Conservation (phyloP, 2,888 invertebrate species). For the Diarsia mendica region DNA sequence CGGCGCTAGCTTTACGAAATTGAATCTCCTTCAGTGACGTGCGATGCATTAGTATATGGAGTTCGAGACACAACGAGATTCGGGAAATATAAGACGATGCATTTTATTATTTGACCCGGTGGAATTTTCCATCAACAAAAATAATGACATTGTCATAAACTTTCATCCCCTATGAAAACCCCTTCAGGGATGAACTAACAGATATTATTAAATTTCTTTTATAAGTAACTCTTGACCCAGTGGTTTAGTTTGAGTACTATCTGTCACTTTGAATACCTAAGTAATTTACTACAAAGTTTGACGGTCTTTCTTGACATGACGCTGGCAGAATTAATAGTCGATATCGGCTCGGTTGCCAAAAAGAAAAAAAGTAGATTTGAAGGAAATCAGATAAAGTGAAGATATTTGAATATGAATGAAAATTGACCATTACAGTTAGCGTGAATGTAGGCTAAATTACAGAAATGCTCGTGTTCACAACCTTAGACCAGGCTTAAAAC, state of each 20-base stretch:
- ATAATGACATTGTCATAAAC: too few species aligned
- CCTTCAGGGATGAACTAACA: not conserved
- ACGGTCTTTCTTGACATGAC: too few species aligned
- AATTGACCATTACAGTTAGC: not conserved
- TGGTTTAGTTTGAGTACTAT: not conserved
- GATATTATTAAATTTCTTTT: not conserved
- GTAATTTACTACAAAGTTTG: too few species aligned
- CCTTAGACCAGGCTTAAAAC: constrained; percentile 3
- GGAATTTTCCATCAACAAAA: too few species aligned
- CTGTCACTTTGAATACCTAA: not conserved
- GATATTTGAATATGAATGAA: not conserved
- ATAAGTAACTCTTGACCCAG: not conserved
- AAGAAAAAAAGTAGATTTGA: not conserved
- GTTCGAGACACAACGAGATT: constrained; percentile 68
- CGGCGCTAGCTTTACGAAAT: constrained; percentile 77
- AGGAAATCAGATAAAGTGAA: not conserved
- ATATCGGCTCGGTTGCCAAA: too few species aligned
- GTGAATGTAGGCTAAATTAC: not conserved
- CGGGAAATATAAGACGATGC: not conserved
- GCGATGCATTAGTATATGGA: constrained; percentile 74
- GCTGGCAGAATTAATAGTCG: too few species aligned
- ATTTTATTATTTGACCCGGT: not conserved
- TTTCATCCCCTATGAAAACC: too few species aligned
- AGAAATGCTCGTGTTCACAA: not conserved
- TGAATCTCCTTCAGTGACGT: constrained; percentile 77